These are phyloP conservation scores for Argyrosomus japonicus DNA, from an alignment of 2,113 vertebrate genomes.

Conservation along the genomic window DNA sequence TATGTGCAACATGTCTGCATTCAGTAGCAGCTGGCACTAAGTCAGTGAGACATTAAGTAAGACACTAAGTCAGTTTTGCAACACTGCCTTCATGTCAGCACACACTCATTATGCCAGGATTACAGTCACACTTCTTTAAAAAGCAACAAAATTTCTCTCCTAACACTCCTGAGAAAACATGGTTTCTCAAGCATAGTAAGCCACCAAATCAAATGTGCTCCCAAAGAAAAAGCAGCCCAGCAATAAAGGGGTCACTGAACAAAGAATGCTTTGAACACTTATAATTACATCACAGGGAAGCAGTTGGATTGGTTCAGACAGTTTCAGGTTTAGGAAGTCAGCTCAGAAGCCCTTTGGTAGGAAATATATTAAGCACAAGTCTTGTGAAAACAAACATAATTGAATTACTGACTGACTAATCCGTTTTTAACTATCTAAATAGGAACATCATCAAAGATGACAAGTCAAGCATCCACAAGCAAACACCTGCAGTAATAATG, in stretches of 20 bases:
- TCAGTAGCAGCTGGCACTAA: conserved; percentile 28
- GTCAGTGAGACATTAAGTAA: conserved; percentile 25
- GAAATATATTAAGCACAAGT: conserved; percentile 39
- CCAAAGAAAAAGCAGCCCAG: conserved; percentile 60
- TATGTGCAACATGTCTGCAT: conserved; percentile 19
- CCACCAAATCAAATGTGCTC: conserved; percentile 73
- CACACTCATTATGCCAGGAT: conserved; percentile 80
- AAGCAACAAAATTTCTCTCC: conserved; percentile 60
- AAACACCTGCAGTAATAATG: background rate
- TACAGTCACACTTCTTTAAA: conserved; percentile 74
- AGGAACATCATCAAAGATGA: background rate
- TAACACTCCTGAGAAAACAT: conserved; percentile 74
- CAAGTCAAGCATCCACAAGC: conserved; percentile 9
- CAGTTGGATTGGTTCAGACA: conserved; percentile 70
- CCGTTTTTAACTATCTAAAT: conserved; percentile 45
- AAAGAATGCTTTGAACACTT: conserved; percentile 86
- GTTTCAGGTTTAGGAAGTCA: conserved; percentile 67
- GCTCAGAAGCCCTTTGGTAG: conserved; percentile 35
- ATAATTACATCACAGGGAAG: conserved; percentile 77
- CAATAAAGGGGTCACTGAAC: conserved; percentile 81
- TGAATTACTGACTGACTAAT: conserved; percentile 41
- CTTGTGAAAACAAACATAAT: conserved; percentile 45
- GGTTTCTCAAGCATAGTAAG: conserved; percentile 66
- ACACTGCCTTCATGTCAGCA: conserved; percentile 64
- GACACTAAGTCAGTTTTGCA: conserved; percentile 69